phyloP scores from a whole-genome alignment of 2,113 vertebrate genomes.

The Procavia capensis region DNA sequence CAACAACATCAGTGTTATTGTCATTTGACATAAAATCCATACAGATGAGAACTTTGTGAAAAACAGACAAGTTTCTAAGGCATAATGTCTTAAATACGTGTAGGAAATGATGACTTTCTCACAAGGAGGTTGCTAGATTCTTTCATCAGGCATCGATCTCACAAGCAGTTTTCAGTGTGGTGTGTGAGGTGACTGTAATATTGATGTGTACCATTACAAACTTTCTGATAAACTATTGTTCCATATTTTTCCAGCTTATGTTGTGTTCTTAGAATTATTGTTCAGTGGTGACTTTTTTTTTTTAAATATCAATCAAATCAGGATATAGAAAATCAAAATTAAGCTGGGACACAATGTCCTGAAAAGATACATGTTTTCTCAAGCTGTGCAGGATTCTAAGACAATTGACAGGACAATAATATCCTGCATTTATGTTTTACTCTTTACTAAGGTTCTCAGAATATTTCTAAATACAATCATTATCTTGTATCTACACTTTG shows the following conservation, averaged over 20 bases:
- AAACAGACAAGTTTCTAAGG: constrained; percentile 66
- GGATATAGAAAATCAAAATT: constrained; percentile 59
- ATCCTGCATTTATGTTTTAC: neutral
- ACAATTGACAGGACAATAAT: neutral
- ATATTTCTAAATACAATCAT: neutral
- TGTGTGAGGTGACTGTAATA: constrained; percentile 84
- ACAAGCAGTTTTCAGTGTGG: constrained; percentile 70
- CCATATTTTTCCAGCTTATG: constrained; percentile 48
- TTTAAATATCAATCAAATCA: constrained; percentile 60
- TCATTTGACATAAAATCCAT: constrained; percentile 83
- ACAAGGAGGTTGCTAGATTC: constrained; percentile 69
- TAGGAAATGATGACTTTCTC: constrained; percentile 76
- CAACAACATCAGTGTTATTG: constrained; percentile 61
- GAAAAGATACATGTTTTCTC: constrained; percentile 46
- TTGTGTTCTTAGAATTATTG: constrained; percentile 49
- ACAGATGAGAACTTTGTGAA: constrained; percentile 68
- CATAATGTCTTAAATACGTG: constrained; percentile 71
- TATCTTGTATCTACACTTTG: neutral
- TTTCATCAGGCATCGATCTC: constrained; percentile 78
- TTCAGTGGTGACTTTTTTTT: constrained; percentile 55
- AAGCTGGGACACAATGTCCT: neutral
- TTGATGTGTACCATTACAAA: constrained; percentile 79
- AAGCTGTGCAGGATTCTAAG: constrained; percentile 50
- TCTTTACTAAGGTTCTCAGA: constrained; percentile 17
- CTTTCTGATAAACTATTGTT: constrained; percentile 69